These are phyloP conservation scores for Nomada fabriciana DNA, from an alignment of 2,888 invertebrate species.

Conservation along the genomic window DNA sequence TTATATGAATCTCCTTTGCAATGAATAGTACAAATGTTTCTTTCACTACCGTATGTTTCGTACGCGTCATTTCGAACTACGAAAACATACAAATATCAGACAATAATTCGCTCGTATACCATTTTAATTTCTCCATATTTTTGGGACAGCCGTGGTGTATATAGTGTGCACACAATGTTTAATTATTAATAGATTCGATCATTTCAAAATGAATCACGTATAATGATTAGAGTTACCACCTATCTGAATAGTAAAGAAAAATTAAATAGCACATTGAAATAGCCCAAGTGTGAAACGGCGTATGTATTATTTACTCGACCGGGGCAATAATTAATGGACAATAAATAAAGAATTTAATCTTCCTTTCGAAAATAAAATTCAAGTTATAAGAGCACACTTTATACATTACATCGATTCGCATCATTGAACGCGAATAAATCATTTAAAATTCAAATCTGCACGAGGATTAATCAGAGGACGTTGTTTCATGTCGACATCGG, in stretches of 20 bases:
- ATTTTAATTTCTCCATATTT: constrained; percentile 24
- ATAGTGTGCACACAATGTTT: neutral
- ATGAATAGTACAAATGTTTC: constrained; percentile 62
- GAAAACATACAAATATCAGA: constrained; percentile 59
- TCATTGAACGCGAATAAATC: neutral
- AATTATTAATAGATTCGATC: neutral
- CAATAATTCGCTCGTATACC: constrained; percentile 56
- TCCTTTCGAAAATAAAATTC: neutral
- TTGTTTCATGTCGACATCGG: constrained; percentile 28
- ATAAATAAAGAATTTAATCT: neutral
- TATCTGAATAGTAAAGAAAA: neutral
- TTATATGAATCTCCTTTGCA: constrained; percentile 33
- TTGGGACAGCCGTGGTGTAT: neutral
- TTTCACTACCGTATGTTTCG: constrained; percentile 46
- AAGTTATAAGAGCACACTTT: constrained; percentile 1
- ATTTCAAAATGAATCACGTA: neutral
- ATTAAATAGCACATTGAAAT: neutral
- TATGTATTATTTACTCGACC: constrained; percentile 2
- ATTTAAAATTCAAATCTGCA: constrained; percentile 2
- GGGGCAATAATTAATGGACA: constrained; percentile 14
- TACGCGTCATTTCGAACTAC: neutral
- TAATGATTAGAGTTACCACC: neutral
- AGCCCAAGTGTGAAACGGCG: neutral
- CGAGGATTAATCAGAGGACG: constrained; percentile 31
- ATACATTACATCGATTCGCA: neutral